A percentile compares a stretch with the other conserved stretches of the same genome.
These are phyloP conservation scores for Deilephila porcellus DNA, from an alignment of 2,888 invertebrate genomes.

Conservation along the genomic window DNA sequence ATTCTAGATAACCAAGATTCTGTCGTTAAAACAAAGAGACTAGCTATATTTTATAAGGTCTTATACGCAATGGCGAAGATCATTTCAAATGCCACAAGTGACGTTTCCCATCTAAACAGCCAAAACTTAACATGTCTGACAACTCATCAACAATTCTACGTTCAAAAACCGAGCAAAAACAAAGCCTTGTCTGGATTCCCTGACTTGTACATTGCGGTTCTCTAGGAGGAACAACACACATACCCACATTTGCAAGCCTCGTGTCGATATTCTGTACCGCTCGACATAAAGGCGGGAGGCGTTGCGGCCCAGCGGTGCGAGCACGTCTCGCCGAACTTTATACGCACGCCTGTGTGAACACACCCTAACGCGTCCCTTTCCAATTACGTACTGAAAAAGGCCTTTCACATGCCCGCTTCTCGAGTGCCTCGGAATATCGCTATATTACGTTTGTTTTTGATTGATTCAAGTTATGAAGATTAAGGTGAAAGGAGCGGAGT, in stretches of 20 bases:
- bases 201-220: neutral
- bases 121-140: too few relatives aligned
- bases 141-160: too few relatives aligned
- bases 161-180: too few relatives aligned
- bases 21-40: too few relatives aligned
- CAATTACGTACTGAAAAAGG: constrained; percentile 26
- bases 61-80: too few relatives aligned
- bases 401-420: constrained; percentile 17
- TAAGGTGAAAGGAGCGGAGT: neutral
- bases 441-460: constrained; percentile 13
- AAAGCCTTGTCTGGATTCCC: too few relatives aligned
- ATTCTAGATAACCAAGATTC: too few relatives aligned
- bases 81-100: too few relatives aligned
- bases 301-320: constrained; percentile 9
- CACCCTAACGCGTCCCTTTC: constrained; percentile 29
- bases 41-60: too few relatives aligned
- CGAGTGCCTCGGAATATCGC: constrained; percentile 11
- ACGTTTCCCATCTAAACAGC: too few relatives aligned
- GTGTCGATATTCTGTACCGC: neutral
- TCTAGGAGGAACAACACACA: neutral
- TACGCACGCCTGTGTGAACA: constrained; percentile 29
- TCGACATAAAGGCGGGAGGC: constrained; percentile 18
- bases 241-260: neutral
- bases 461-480: constrained; percentile 3
- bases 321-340: constrained; percentile 23